Base-by-base conservation (phyloP, 2,113 vertebrate species). In the Larimichthys crocea region DNA sequence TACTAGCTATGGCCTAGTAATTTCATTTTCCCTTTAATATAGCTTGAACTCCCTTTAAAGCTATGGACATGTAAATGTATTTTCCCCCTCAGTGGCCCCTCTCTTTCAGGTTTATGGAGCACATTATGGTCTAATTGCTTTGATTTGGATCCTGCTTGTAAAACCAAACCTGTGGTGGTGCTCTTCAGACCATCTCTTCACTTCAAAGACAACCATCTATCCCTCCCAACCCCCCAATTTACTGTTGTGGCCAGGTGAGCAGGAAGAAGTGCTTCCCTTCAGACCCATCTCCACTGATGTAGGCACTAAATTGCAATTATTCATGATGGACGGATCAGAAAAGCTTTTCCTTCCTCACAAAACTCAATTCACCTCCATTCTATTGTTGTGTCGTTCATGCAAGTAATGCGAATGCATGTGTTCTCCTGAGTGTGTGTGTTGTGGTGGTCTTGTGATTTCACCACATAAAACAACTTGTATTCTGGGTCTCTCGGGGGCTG, bases 51-150 rank as follows among this genome's bases (percentile, higher is more conserved):
- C 65, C 68, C 60, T 17, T 86, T 80, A 91, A 89, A 90, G 74
- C 75, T 69, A 59, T 61, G 57, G 61, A n/a, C 79, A 86, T 92
- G 77, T 75, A 81, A 73, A 82, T 94, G 80, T 68, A 83, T 79
- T 83, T 76, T 22, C 60, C 79, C 71, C 93, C 88, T 93, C 89
- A 91, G 80, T 80, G 86, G 87, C 74, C 76, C 86, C n/a, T 3
- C 92, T 95, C 89, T 92, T 92, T 93, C 92, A 80, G 91, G 73
- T 94, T 95, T 94, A 94, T 92, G 89, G 93, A 90, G 79, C 93
- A 94, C 94, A 96, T 94, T 96, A 93, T 74, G 57, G 73, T 77
- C 74, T 96, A 96, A 97, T 95, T 95, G 91, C 92, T 94, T 94
- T 93, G 89, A 95, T 96, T 95, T 95, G 92, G 95, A 94, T 92